Conservation (phyloP, 2,797 vertebrate species). For the Alfaro cultratus region DNA sequence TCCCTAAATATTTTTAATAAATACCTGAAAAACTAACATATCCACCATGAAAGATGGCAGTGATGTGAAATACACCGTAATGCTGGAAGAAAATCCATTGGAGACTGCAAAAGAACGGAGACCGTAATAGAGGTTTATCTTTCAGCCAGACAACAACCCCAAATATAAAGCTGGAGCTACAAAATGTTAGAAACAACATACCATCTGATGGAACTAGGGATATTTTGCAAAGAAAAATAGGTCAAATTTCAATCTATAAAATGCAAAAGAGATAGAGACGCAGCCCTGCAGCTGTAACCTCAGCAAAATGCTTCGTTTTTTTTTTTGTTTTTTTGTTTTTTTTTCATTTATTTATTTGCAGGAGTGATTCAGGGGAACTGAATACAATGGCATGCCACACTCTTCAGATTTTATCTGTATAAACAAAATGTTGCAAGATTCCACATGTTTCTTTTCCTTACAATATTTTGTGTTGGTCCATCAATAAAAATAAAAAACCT, state of each 20-base stretch:
- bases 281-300: background rate
- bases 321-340: no score
- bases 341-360: no score
- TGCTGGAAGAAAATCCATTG: background rate
- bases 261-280: background rate
- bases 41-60: background rate
- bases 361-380: background rate
- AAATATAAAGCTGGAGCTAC: background rate
- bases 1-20: background rate
- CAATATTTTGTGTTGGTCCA: background rate
- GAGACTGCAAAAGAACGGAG: background rate
- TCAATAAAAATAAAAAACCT: background rate
- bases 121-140: background rate
- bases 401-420: background rate
- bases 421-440: background rate
- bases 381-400: background rate
- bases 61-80: background rate
- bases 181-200: background rate
- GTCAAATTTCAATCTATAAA: background rate
- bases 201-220: background rate
- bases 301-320: background rate
- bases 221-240: background rate
- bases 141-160: background rate
- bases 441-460: background rate
- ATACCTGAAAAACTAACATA: background rate